Conservation (phyloP, 2,888 invertebrate species). For the Melanotus villosus region DNA sequence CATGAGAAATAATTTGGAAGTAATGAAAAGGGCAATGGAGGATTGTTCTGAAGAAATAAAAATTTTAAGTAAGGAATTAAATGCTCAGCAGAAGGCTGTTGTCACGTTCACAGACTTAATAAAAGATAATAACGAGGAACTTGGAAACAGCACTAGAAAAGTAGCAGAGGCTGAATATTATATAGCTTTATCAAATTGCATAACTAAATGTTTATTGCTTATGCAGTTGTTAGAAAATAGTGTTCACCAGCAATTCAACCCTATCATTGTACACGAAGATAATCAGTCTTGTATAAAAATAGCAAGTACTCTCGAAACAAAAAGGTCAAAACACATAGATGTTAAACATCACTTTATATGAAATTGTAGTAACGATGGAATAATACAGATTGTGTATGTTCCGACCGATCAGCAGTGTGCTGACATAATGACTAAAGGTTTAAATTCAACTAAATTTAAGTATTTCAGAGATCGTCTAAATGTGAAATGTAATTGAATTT, state of each 20-base stretch:
- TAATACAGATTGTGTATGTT: conserved; percentile 25
- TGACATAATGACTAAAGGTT: conserved; percentile 4
- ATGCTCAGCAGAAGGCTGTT: too few relatives aligned
- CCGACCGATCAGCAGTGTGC: conserved; percentile 8
- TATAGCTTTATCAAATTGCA: conserved; percentile 44
- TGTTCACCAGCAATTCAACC: background rate
- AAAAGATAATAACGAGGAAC: too few relatives aligned
- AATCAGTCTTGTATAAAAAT: conserved; percentile 37
- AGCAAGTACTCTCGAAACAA: conserved; percentile 40
- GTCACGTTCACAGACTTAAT: too few relatives aligned
- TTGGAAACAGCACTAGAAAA: too few relatives aligned
- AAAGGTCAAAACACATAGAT: conserved; percentile 48
- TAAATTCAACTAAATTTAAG: too few relatives aligned
- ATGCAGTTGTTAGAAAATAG: conserved; percentile 40
- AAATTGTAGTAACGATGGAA: conserved; percentile 20
- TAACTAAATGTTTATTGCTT: conserved; percentile 48
- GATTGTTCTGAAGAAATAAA: too few relatives aligned
- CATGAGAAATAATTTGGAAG: too few relatives aligned
- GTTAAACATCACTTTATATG: conserved; percentile 32
- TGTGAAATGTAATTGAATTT: too few relatives aligned
- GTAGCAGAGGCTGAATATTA: conserved; percentile 53
- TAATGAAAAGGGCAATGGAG: too few relatives aligned
- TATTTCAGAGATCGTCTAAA: too few relatives aligned
- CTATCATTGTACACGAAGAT: too few relatives aligned
- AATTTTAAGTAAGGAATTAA: too few relatives aligned